Evolutionary conservation across 1,140 invertebrate species (phyloP), one percentile per base, ranked within the genome.

Genomic region (Papilio machaon): DNA sequence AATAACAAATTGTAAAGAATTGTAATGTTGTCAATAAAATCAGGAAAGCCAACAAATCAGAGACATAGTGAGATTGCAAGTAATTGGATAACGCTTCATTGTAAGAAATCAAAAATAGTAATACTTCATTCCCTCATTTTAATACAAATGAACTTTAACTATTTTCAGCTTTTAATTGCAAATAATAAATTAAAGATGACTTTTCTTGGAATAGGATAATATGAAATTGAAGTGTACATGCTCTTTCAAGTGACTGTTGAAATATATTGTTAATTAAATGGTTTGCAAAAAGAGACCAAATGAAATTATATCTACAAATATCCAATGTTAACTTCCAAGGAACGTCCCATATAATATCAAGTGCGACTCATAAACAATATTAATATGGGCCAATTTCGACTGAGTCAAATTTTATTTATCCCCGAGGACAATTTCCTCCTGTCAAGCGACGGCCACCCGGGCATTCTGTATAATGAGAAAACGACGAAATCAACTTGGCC

Each of bases 351-450:
- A 81, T 76, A 84, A 86, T 85, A 81, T 82, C 85, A 84, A 86
- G 88, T 75, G 85, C 81, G 83, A 83, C 82, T 86, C 86, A 86
- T 92, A 90, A 91, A 91, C 85, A 87, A 91, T 92, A 92, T 92
- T 91, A 91, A 90, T 91, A 88, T 83, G 79, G 80, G 84, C 85
- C 85, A 92, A 86, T 92, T 92, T 92, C 85, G 89, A 89, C 76
- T 80, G 86, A 91, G 85, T 92, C 87, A 90, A 94, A 93, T 92
- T 93, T 92, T 93, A 94, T 94, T 92, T 92, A 88, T 91, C 91
- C 88, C 85, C 83, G 80, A 88, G 87, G 91, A 92, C 90, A 91
- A 92, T 92, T 92, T 94, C 91, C 91, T 93, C 89, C 88, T 90
- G 91, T 93, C 92, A 93, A 91, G 84, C 87, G 87, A 80, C 86